Percentiles rank a stretch among this genome's conserved stretches.
Conservation (phyloP, 2,113 vertebrate species). For the Entelurus aequoreus region DNA sequence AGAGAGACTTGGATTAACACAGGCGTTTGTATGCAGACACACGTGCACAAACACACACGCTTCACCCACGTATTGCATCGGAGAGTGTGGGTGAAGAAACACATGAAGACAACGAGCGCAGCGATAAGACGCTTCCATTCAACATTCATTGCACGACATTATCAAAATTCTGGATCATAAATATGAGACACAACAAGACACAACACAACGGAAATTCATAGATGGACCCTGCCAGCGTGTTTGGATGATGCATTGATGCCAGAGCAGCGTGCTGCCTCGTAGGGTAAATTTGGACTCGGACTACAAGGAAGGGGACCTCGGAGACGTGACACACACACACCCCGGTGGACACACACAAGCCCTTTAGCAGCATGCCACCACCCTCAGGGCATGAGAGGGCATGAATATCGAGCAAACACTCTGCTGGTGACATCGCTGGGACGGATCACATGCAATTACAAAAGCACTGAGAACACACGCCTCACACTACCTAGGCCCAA, state of each 20-base stretch:
- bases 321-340: conserved; percentile 57
- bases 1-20: conserved; percentile 69
- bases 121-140: background rate
- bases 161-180: conserved; percentile 28
- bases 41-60: conserved; percentile 45
- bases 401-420: conserved; percentile 26
- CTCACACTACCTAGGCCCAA: conserved; percentile 13
- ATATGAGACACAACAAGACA: conserved; percentile 21
- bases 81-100: conserved; percentile 9
- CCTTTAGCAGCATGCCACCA: conserved; percentile 62
- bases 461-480: conserved; percentile 1
- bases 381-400: conserved; percentile 43
- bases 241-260: conserved; percentile 41
- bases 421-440: background rate
- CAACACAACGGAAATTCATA: conserved; percentile 38
- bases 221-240: conserved; percentile 36
- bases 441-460: conserved; percentile 1
- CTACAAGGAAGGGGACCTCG: conserved; percentile 50
- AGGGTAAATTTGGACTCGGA: conserved; percentile 53
- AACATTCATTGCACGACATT: conserved; percentile 8
- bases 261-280: conserved; percentile 41
- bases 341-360: conserved; percentile 39
- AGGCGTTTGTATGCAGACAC: conserved; percentile 57
- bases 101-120: background rate
- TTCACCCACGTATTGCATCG: conserved; percentile 33